phyloP scores from a whole-genome alignment of 2,797 vertebrate genomes.

The Anguilla pacifica region DNA sequence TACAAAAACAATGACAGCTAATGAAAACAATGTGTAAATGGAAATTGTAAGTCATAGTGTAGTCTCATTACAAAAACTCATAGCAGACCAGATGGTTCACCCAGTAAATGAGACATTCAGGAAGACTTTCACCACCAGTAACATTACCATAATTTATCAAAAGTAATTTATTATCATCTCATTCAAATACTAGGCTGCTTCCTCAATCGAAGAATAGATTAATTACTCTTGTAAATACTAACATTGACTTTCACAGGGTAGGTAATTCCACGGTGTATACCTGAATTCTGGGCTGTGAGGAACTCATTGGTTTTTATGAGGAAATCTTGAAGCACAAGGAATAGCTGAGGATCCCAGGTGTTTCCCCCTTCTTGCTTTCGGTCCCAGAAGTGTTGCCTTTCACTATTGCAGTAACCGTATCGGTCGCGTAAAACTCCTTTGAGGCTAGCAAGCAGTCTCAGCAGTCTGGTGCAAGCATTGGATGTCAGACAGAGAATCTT shows the following conservation, averaged over 20 bases:
- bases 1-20: not conserved
- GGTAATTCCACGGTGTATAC: not conserved
- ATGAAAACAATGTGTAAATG: not conserved
- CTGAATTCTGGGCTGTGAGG: not conserved
- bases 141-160: not conserved
- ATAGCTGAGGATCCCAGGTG: not conserved
- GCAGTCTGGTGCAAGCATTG: not conserved
- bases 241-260: not conserved
- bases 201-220: not conserved
- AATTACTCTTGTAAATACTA: not conserved
- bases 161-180: constrained; percentile 1
- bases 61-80: not conserved
- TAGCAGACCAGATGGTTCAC: not conserved
- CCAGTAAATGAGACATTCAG: not conserved
- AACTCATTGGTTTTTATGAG: not conserved
- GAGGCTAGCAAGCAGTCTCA: not conserved
- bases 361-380: not conserved
- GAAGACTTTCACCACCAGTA: not conserved
- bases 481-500: not conserved
- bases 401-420: not conserved
- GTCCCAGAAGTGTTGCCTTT: constrained; percentile 4
- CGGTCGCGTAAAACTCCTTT: not conserved
- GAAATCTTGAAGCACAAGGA: not conserved
- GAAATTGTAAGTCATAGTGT: not conserved
- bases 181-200: not conserved